Percentiles rank a stretch among this genome's conserved stretches.
Evolutionary conservation across 2,888 invertebrate species (phyloP).

Genomic region (Pollenia labialis): DNA sequence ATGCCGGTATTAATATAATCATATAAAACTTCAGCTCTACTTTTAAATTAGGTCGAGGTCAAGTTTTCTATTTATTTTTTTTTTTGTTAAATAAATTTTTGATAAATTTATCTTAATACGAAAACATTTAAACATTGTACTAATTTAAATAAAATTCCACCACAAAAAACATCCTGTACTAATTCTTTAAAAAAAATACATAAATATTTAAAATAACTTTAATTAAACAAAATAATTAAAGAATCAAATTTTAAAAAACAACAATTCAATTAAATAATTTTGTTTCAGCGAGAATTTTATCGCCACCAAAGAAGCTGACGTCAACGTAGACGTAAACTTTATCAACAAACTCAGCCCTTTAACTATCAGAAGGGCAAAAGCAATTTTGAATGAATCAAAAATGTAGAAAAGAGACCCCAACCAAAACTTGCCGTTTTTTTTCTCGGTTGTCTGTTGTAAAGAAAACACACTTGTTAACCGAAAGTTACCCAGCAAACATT

Average conservation of each 20-base stretch:
- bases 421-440: not conserved
- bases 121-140: too few relatives aligned
- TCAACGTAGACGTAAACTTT: conserved; percentile 33
- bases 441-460: conserved; percentile 4
- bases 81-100: too few relatives aligned
- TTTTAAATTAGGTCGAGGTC: not conserved
- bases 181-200: not conserved
- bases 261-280: conserved; percentile 11
- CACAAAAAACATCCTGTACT: not conserved
- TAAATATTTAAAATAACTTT: not conserved
- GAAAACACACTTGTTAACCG: not conserved
- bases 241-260: conserved; percentile 14
- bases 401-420: not conserved
- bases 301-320: conserved; percentile 6
- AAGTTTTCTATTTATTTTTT: not conserved
- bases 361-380: conserved; percentile 51
- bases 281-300: not conserved
- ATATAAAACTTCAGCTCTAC: too few relatives aligned
- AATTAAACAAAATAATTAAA: conserved; percentile 1
- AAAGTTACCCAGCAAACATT: too few relatives aligned
- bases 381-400: conserved; percentile 5
- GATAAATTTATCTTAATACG: too few relatives aligned
- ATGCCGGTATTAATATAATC: too few relatives aligned
- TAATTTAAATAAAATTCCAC: not conserved
- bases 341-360: conserved; percentile 50